Evolutionary conservation across 1,140 invertebrate genomes (phyloP), one percentile per base, ranked within the genome.

Genomic region (Pogonognathellus flavescens): DNA sequence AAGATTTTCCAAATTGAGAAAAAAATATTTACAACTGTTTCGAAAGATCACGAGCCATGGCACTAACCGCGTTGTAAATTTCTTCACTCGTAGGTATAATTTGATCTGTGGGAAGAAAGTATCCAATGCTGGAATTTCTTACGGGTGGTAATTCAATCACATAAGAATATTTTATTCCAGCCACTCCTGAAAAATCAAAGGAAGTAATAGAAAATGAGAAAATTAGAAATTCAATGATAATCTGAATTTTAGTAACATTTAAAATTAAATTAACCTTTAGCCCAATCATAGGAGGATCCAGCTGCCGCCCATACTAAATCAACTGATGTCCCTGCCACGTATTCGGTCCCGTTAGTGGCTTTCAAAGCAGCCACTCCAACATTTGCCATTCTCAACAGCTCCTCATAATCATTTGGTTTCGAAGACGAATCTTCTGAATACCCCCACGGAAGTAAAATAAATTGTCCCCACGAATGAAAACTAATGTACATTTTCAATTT

Each of bases 211-310:
- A n/a, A 60, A 60, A n/a, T 4, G 11, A n/a, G 9, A 72, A 22
- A 7, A 5, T 2, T 2, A 4, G 13, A 57, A 7, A 57, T 57
- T 57, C 3, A 57, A 2, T n/a, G 3, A 7, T 13, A 57, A 7
- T 57, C n/a, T 72, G 5, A 84, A 1, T 6, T 1, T 20, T 20
- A 14, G 18, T 62, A 20, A 11, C 11, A 20, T 14, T 62, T 62
- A 14, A 4, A 62, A 20, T 5, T 20, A 59, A 2, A 11, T 11
- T 8, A 10, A 70, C 92, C 89, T 80, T 97, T 97, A 0, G 96
- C 96, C 96, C 96, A 98, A 90, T 98, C 97, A 89, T 97, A 95
- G 0, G 95, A 96, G 20, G 95, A 95, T 11, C 96, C 96, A 89
- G 93, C 90, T n/a, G 90, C 89, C 3, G 88, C 55, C 82, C 97